phyloP scores from a whole-genome alignment of 2,113 vertebrate species.

The Hypomesus transpacificus region DNA sequence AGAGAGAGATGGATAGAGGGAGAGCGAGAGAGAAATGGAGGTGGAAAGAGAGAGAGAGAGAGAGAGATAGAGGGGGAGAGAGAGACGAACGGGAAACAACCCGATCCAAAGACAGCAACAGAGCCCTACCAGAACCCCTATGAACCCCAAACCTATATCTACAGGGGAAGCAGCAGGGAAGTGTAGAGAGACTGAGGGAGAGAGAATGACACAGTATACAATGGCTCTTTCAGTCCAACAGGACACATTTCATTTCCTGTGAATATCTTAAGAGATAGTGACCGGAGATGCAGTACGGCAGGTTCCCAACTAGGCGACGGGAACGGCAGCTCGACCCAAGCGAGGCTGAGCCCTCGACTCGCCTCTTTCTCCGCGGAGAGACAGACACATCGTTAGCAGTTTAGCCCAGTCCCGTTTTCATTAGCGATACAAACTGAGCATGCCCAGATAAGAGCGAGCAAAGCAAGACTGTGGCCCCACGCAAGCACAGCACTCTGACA shows the following conservation, averaged over 20 bases:
- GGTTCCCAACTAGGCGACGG: constrained; percentile 23
- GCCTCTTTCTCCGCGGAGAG: constrained; percentile 12
- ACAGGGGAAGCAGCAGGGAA: no score
- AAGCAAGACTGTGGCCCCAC: constrained; percentile 20
- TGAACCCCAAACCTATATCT: no score
- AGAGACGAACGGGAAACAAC: no score
- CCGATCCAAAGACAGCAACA: no score
- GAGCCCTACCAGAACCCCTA: no score
- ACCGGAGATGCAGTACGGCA: constrained; percentile 17
- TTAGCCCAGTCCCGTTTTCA: constrained; percentile 21
- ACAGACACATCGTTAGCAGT: constrained; percentile 20
- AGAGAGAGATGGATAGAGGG: neutral
- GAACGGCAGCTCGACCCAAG: constrained; percentile 25
- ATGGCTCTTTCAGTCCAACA: constrained; percentile 24
- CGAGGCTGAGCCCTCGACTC: neutral
- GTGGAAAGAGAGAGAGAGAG: neutral
- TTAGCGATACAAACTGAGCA: constrained; percentile 27
- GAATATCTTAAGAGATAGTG: constrained; percentile 49
- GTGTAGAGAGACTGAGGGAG: no score
- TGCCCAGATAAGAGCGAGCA: constrained; percentile 16
- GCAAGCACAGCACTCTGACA: neutral
- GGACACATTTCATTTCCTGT: constrained; percentile 46
- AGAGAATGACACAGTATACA: constrained; percentile 20
- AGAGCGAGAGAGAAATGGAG: neutral
- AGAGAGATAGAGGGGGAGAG: neutral